Evolutionary conservation across 1,140 invertebrate genomes (phyloP), one percentile per base, ranked within the genome.

Genomic region (Spodoptera litura): DNA sequence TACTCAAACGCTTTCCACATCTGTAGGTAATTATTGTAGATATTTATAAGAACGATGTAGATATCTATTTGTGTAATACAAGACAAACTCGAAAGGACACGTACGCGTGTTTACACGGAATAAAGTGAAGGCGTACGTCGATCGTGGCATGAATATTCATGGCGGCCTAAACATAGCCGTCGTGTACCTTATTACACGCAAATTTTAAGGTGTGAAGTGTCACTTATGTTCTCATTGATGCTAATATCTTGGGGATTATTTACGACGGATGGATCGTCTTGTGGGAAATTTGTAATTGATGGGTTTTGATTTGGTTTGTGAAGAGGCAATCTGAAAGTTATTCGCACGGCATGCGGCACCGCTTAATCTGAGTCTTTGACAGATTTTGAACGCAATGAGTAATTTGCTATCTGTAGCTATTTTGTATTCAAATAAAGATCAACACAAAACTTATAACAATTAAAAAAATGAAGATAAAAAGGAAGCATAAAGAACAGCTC

Each of bases 81-180:
- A 89, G 84, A 82, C 77, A 87, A 80, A 78, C 82, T 86, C 83
- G 83, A 84, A 86, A 85, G 82, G 89, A 91, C 89, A 93, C 90
- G 91, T 93, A 88, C 88, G 86, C 85, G 86, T 90, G 90, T 91
- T 93, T 91, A 89, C 89, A 89, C 81, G 88, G 89, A 93, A 88
- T 89, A 89, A 80, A 90, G 90, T 87, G 78, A 84, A 86, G 85
- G 85, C 84, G 85, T 84, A 75, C 84, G 88, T 91, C 90, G 90
- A 93, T 93, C 86, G 83, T 78, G 85, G 62, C 85, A 91, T 93
- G 91, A 93, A 93, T 93, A 93, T 91, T 91, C 90, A 93, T 86
- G 52, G 85, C 53, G 58, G 80, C 15, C 58, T 64, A 75, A 64
- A 81, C 81, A 75, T 80, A 83, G 82, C 73, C 82, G 78, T 44